A percentile compares a stretch with the other conserved stretches of the same genome.
Conservation (phyloP, 2,113 vertebrate species). For the Chionis minor region DNA sequence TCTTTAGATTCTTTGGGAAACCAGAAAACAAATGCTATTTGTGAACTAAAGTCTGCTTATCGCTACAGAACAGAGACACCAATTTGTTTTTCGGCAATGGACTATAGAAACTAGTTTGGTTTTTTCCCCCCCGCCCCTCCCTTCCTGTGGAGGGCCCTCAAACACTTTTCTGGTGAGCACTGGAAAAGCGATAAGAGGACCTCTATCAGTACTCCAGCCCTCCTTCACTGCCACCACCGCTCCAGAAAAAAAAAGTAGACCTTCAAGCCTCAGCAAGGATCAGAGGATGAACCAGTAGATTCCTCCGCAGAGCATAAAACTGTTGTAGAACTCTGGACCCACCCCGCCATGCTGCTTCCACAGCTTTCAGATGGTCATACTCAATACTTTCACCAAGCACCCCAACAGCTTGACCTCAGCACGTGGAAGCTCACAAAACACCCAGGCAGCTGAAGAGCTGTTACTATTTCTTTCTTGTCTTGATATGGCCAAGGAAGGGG, state of each 20-base stretch:
- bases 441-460: neutral
- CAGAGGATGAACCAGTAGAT: neutral
- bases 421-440: neutral
- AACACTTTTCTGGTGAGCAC: neutral
- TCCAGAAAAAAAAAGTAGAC: neutral
- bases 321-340: neutral
- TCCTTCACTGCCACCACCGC: neutral
- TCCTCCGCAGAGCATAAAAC: neutral
- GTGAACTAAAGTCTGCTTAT: neutral
- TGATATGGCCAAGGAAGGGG: fast-evolving
- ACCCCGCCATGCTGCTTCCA: neutral
- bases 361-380: neutral
- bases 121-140: neutral
- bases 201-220: neutral
- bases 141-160: neutral
- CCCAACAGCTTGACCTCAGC: neutral
- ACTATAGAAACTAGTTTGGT: neutral
- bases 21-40: neutral
- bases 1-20: neutral
- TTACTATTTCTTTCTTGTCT: neutral
- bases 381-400: neutral
- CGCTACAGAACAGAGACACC: neutral
- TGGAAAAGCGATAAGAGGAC: neutral
- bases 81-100: neutral
- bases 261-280: neutral